Evolutionary conservation across 1,140 invertebrate genomes (phyloP).

Genomic region (fruit fly (Drosophila melanogaster)): DNA sequence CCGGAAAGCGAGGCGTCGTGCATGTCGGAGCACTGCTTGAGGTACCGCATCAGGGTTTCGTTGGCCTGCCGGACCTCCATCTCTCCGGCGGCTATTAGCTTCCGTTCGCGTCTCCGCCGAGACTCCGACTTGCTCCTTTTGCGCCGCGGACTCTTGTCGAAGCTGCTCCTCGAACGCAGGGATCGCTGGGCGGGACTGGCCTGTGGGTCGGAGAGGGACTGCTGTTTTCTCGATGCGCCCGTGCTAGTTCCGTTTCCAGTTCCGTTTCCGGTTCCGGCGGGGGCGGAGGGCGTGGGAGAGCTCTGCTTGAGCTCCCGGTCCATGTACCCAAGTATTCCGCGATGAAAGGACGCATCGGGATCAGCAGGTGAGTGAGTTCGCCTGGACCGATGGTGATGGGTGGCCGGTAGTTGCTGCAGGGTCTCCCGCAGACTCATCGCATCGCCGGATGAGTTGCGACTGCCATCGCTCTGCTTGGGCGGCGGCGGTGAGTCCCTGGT

Average conservation of each 20-base stretch:
- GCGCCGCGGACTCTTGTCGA: conserved; percentile 84
- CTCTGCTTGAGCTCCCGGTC: conserved; percentile 80
- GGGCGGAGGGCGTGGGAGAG: conserved; percentile 73
- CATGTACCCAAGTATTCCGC: conserved; percentile 81
- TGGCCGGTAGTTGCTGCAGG: conserved; percentile 75
- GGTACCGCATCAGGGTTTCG: conserved; percentile 83
- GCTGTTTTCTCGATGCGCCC: conserved; percentile 68
- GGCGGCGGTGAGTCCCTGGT: conserved; percentile 34
- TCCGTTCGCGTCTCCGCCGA: conserved; percentile 73
- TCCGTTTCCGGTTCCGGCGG: conserved; percentile 21
- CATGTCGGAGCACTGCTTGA: conserved; percentile 84
- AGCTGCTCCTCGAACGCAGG: conserved; percentile 74
- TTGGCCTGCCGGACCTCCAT: conserved; percentile 84
- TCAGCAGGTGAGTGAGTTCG: conserved; percentile 70
- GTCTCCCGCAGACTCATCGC: conserved; percentile 79
- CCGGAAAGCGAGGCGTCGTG: conserved; percentile 83
- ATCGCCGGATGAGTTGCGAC: conserved; percentile 79
- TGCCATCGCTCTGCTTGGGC: conserved; percentile 73
- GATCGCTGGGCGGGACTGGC: conserved; percentile 84
- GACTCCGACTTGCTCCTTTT: conserved; percentile 84
- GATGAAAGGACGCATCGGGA: conserved; percentile 74
- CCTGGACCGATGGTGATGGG: conserved; percentile 50
- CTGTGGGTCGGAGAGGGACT: conserved; percentile 82
- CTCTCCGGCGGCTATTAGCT: conserved; percentile 82
- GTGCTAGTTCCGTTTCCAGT: conserved; percentile 32